A percentile compares a stretch with the other conserved stretches of the same genome.
Evolutionary conservation across 2,888 invertebrate species (phyloP).

Genomic region (Diadromus collaris): DNA sequence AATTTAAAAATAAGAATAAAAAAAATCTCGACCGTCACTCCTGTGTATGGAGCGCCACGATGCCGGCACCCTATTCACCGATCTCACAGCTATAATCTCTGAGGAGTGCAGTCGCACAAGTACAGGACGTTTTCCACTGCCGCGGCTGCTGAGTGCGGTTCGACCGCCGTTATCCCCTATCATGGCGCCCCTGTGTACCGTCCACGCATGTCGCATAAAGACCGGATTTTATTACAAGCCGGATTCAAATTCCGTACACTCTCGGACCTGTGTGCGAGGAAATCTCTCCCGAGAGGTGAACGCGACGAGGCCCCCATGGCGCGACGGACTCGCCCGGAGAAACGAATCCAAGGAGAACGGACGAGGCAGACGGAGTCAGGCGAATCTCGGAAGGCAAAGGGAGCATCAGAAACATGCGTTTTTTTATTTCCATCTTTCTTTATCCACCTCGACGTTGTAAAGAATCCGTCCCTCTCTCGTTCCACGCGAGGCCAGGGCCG

Average conservation of each 20-base stretch:
- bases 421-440: too few relatives aligned
- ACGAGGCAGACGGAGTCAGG: slow-evolving; percentile 44
- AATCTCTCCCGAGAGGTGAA: slow-evolving; percentile 60
- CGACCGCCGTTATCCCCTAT: slow-evolving; percentile 22
- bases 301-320: slow-evolving; percentile 68
- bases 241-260: slow-evolving; percentile 79
- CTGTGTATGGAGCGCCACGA: slow-evolving; percentile 11
- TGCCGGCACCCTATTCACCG: slow-evolving; percentile 47
- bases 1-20: not conserved
- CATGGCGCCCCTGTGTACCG: slow-evolving; percentile 57
- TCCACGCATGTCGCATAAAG: slow-evolving; percentile 77
- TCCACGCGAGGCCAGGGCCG: slow-evolving; percentile 35
- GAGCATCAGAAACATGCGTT: slow-evolving; percentile 33
- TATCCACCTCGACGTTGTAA: slow-evolving; percentile 65
- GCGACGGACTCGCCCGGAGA: slow-evolving; percentile 59
- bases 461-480: slow-evolving; percentile 62
- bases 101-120: slow-evolving; percentile 7
- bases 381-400: slow-evolving; percentile 63
- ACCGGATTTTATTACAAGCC: slow-evolving; percentile 78
- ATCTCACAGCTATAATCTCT: slow-evolving; percentile 40
- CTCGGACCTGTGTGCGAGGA: slow-evolving; percentile 20
- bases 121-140: slow-evolving; percentile 21
- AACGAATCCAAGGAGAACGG: slow-evolving; percentile 55
- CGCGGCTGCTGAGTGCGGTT: slow-evolving; percentile 14
- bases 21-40: not conserved